phyloP scores from a whole-genome alignment of 2,113 vertebrate species.

The Scartelaos histophorus region DNA sequence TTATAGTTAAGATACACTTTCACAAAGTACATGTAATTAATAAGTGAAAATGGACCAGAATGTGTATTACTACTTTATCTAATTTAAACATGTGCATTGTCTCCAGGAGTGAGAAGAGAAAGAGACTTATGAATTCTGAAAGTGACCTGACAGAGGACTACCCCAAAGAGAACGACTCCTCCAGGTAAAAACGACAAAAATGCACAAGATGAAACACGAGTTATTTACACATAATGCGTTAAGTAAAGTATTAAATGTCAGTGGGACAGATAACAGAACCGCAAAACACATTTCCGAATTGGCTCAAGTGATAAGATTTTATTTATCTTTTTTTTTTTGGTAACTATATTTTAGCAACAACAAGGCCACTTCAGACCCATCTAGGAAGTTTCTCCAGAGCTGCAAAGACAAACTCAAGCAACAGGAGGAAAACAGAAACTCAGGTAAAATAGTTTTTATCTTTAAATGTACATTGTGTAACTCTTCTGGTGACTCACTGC shows the following conservation, averaged over 20 bases:
- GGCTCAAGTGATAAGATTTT: background rate
- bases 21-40: too few species aligned
- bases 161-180: slow-evolving; percentile 98
- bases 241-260: too few species aligned
- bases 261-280: too few species aligned
- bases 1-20: too few species aligned
- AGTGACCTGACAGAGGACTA: slow-evolving; percentile 92
- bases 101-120: slow-evolving; percentile 88
- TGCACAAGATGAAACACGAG: too few species aligned
- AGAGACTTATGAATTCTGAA: slow-evolving; percentile 82
- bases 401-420: slow-evolving; percentile 95
- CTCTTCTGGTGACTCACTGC: too few species aligned
- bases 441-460: slow-evolving; percentile 76
- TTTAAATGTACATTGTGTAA: too few species aligned
- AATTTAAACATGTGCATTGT: background rate
- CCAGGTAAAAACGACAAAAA: slow-evolving; percentile 76
- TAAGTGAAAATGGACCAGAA: too few species aligned
- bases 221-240: background rate
- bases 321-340: background rate
- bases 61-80: background rate
- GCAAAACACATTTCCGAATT: background rate
- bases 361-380: slow-evolving; percentile 87
- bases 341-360: slow-evolving; percentile 83
- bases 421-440: slow-evolving; percentile 85
- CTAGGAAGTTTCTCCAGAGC: slow-evolving; percentile 87